Conservation (phyloP, 2,797 vertebrate species). For the Xiphorhynchus erythropygius region DNA sequence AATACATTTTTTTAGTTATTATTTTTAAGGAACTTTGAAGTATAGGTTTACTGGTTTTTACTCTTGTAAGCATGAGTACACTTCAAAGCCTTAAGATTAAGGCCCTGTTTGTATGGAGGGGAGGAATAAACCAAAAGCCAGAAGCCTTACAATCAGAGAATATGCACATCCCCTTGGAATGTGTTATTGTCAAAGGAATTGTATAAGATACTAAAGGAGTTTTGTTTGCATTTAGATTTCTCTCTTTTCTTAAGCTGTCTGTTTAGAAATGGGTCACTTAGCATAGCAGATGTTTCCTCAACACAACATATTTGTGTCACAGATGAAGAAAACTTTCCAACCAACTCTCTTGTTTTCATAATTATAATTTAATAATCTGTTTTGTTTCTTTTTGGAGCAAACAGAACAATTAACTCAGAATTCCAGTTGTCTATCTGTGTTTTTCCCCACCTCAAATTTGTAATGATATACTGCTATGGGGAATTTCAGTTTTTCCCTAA, state of each 20-base stretch:
- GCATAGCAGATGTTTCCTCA: conserved; percentile 16
- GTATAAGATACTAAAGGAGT: not conserved
- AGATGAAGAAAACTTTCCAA: conserved; percentile 17
- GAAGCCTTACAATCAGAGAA: not conserved
- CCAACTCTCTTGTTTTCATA: not conserved
- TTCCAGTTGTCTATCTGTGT: not conserved
- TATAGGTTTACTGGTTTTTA: not conserved
- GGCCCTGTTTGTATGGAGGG: not conserved
- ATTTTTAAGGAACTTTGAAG: not conserved
- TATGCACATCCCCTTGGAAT: not conserved
- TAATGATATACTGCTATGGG: not conserved
- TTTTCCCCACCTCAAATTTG: not conserved
- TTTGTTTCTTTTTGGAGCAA: not conserved
- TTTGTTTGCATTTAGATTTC: conserved; percentile 6
- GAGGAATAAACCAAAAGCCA: not conserved
- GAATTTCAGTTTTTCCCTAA: not conserved
- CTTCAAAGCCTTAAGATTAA: not conserved
- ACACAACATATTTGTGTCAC: conserved; percentile 7
- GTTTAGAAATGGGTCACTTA: conserved; percentile 24
- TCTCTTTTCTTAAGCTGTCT: conserved; percentile 12
- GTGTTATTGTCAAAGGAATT: not conserved
- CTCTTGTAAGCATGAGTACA: not conserved
- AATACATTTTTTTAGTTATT: not conserved
- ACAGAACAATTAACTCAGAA: not conserved
- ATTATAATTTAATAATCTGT: not conserved